Evolutionary conservation across 2,888 invertebrate species (phyloP).

Genomic region (Pocota personata): DNA sequence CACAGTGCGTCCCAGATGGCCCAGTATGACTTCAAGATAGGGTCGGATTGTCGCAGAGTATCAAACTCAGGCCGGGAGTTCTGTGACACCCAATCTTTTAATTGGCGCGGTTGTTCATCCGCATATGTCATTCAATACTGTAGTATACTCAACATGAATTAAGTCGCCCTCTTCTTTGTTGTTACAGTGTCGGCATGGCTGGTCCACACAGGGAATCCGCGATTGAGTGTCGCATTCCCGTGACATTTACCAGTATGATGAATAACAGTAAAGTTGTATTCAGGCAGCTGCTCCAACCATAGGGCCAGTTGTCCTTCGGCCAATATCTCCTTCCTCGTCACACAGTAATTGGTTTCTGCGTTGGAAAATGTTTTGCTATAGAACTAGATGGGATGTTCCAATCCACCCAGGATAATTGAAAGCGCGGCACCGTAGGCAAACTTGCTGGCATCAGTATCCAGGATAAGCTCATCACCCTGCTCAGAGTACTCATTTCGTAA

Average conservation of each 20-base stretch:
- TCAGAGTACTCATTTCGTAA: too few species aligned
- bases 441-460: conserved; percentile 14
- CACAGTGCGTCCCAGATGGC: neutral
- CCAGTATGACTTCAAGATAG: too few species aligned
- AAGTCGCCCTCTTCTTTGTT: neutral
- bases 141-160: neutral
- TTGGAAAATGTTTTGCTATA: neutral
- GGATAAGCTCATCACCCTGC: neutral
- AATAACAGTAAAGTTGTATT: neutral
- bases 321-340: neutral
- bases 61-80: too few species aligned
- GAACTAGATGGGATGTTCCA: neutral
- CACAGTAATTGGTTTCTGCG: conserved; percentile 5
- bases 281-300: too few species aligned
- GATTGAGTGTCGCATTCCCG: neutral
- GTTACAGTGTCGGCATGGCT: neutral
- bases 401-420: neutral
- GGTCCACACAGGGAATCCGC: neutral
- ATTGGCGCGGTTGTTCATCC: neutral
- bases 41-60: too few species aligned
- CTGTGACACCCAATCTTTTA: too few species aligned
- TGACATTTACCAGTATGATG: neutral
- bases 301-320: neutral
- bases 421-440: conserved; percentile 4
- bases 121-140: neutral